Evolutionary conservation across 2,797 vertebrate species (phyloP).

Genomic region (Lacerta bilineata): DNA sequence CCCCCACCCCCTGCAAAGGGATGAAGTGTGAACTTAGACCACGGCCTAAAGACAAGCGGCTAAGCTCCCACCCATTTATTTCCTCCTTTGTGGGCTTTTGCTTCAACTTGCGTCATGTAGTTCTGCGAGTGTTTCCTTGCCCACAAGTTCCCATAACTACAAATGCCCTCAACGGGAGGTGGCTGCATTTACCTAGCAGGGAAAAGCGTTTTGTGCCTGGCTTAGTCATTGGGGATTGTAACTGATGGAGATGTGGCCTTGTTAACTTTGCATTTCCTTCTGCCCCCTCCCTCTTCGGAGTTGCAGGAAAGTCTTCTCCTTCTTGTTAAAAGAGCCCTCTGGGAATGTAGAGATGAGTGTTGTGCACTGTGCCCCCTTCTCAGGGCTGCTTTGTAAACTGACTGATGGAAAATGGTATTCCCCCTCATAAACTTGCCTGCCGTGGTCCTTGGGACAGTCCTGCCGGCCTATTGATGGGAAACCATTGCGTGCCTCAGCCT

Average conservation of each 20-base stretch:
- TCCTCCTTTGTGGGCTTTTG: background rate
- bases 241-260: background rate
- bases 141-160: background rate
- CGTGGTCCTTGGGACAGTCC: background rate
- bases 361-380: background rate
- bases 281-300: background rate
- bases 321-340: background rate
- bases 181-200: background rate
- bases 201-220: background rate
- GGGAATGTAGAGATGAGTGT: background rate
- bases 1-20: background rate
- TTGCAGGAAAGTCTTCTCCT: background rate
- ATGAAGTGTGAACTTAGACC: background rate
- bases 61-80: background rate
- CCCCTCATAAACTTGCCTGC: background rate
- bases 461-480: background rate
- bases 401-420: no score
- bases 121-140: background rate
- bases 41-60: background rate
- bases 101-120: no score
- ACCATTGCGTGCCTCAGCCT: background rate
- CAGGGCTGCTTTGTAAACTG: background rate
- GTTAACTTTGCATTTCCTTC: background rate
- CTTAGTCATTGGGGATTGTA: background rate
- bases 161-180: background rate